These are phyloP conservation scores for Emydoidea blandingii DNA, from an alignment of 2,797 vertebrate species.

Conservation along the genomic window DNA sequence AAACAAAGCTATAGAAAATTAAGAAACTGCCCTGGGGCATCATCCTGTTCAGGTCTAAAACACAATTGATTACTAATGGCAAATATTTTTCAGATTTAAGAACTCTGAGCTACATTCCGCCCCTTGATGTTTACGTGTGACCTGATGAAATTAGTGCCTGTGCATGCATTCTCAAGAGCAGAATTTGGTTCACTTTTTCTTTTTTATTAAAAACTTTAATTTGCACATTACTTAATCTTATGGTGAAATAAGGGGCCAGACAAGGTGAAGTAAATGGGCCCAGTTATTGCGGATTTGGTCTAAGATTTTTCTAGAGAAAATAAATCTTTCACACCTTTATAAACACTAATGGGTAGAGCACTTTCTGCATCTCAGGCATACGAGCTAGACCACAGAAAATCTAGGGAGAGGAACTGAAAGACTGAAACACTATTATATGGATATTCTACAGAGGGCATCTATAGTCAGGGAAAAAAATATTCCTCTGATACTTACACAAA, in stretches of 20 bases:
- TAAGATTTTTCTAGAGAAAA: background rate
- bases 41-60: background rate
- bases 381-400: background rate
- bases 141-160: background rate
- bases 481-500: background rate
- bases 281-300: background rate
- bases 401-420: background rate
- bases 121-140: accelerated
- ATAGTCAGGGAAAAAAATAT: background rate
- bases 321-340: background rate
- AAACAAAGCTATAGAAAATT: background rate
- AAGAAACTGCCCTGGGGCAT: background rate
- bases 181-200: background rate
- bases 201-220: background rate
- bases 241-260: background rate
- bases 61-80: background rate
- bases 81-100: background rate
- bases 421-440: background rate
- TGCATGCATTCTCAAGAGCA: background rate
- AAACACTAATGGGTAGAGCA: background rate
- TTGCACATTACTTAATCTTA: background rate
- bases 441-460: background rate
- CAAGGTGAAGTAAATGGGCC: background rate
- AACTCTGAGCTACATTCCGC: accelerated
- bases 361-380: background rate